Base-by-base conservation (phyloP, 2,113 vertebrate species). In the Epinephelus moara region DNA sequence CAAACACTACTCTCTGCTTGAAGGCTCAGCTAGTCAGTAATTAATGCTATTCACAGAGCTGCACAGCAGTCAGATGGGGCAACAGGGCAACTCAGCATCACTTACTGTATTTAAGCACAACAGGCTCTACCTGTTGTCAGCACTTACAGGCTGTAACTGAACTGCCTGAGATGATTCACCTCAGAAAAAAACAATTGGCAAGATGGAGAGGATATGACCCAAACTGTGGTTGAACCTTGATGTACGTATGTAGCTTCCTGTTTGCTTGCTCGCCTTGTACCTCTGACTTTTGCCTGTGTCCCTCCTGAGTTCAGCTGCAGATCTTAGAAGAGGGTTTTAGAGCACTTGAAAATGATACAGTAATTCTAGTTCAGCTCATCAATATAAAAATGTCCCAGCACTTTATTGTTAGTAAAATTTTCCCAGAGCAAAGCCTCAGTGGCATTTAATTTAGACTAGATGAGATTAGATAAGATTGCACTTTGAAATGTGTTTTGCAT, bases 221-320 rank as follows among this genome's bases (percentile, higher is more conserved):
- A 89, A 91, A 82, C 80, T 84, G 83, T 84, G 90, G 87, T 90
- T 87, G 56, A 74, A 80, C 82, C 7, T 74, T 66, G 11, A 75
- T 72, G 78, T 76, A 71, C 71, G 33, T 64, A 3, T 84, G 67
- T 78, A 78, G 91, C 87, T 95, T 95, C 95, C 95, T 95, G 95
- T 95, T 94, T 93, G 67, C 84, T 85, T 13, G n/a, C 62, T 78
- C 7, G 11, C 9, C 68, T 82, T 18, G 19, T 56, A 49, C 60
- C 14, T 80, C 66, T 57, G 25, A 19, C 57, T 84, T 74, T 5
- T 74, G 15, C 63, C 66, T 67, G 30, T 23, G 73, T 89, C 85
- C 80, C 53, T 70, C 75, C 57, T 60, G 71, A 70, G 25, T 33
- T 60, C 14, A 19, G 0, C 64, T 69, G 37, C 27, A 84, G 1